Evolutionary conservation across 2,113 vertebrate species (phyloP).

Genomic region (Sclerurus mexicanus): DNA sequence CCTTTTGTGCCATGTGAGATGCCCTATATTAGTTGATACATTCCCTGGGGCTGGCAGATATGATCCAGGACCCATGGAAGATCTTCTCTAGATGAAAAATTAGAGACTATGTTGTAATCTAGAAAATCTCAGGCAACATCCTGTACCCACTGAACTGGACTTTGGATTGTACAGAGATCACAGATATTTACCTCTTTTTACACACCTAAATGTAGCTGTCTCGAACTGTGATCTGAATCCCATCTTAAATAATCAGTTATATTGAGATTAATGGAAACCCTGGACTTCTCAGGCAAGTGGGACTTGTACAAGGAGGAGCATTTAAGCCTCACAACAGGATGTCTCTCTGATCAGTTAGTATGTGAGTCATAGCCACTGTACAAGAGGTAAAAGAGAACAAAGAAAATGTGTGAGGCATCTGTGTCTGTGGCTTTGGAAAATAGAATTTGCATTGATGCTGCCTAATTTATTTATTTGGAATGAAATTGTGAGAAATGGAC

Average conservation of each 20-base stretch:
- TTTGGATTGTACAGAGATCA: neutral
- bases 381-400: neutral
- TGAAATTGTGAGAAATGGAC: neutral
- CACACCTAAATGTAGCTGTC: neutral
- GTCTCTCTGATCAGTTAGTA: neutral
- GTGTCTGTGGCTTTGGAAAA: neutral
- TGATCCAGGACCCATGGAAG: neutral
- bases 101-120: neutral
- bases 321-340: neutral
- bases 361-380: neutral
- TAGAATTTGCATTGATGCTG: neutral
- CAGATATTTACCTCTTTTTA: neutral
- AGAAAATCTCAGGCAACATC: neutral
- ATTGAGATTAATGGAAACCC: neutral
- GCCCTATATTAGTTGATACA: neutral
- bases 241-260: neutral
- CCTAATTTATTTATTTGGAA: neutral
- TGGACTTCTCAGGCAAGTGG: neutral
- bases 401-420: neutral
- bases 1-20: neutral
- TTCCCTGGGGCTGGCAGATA: neutral
- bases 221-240: neutral
- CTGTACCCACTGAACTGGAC: neutral
- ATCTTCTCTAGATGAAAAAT: neutral
- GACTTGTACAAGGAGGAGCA: neutral